Base-by-base conservation (phyloP, 1,140 invertebrate species). In the Glomeris maerens region DNA sequence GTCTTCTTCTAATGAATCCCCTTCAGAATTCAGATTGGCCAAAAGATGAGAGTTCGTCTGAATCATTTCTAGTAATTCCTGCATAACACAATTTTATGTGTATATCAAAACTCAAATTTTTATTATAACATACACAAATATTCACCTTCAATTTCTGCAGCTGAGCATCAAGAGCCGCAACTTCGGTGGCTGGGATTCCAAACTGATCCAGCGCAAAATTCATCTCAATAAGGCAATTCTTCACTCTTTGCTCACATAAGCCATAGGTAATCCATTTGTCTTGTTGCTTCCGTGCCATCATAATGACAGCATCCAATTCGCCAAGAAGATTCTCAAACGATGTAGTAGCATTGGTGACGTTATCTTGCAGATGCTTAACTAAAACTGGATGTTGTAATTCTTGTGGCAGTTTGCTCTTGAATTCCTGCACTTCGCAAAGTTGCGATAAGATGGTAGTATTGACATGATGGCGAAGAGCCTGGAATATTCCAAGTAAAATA, bases 151-250 rank as follows among this genome's bases (percentile, higher is more conserved):
- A 23, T 31, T 50, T 44, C 21, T 3, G 13, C 23, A 31, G 10
- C 20, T 50, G 40, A 3, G 39, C 7, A 22, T n/a, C 3, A 22
- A 50, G 45, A 3, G 49, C 39, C 38, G 46, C n/a, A 23, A 44
- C n/a, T 45, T 50, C 49, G 3, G 38, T 17, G 17, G 49, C 39
- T 5, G 49, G 49, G 14, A 50, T 17, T 3, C 17, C 29, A 29
- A 28, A 45, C 39, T 44, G 49, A 4, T 20, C 27, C 2, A 50
- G 2, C n/a, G 3, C 27, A 28, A 45, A 50, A 14, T 50, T 7
- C 13, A 44, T 27, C n/a, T 50, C 49, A 5, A 17, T 44, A 22
- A 50, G 21, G 22, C 25, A 20, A 5, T 29, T 10, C 5, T 27
- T n/a, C 2, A 50, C 25, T 17, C 10, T 42, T 5, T 5, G 17